Conservation (phyloP, 1,140 invertebrate genomes). For the Chlorops oryzae region DNA sequence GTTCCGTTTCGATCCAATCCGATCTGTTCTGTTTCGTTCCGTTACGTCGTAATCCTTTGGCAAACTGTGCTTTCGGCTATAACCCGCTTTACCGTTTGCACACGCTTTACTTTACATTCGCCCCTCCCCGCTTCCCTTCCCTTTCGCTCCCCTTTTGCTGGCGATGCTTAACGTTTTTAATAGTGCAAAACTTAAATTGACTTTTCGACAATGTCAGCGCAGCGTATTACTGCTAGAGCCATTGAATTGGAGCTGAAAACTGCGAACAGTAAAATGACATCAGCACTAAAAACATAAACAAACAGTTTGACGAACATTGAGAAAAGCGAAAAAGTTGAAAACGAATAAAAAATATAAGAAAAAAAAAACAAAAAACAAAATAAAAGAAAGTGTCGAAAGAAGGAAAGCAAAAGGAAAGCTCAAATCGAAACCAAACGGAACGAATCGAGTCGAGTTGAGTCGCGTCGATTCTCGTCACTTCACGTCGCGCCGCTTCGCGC, state of each 20-base stretch:
- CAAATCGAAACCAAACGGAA: background rate
- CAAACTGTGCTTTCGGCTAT: background rate
- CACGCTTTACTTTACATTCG: too few relatives aligned
- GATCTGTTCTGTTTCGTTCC: too few relatives aligned
- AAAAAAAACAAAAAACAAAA: slow-evolving; percentile 26
- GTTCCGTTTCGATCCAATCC: too few relatives aligned
- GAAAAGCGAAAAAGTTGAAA: background rate
- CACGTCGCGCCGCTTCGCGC: too few relatives aligned
- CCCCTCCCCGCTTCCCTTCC: too few relatives aligned
- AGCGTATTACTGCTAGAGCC: slow-evolving; percentile 15
- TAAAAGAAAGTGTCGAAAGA: slow-evolving; percentile 1
- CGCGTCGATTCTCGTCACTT: too few relatives aligned
- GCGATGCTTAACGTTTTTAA: slow-evolving; percentile 2
- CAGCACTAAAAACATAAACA: slow-evolving; percentile 13
- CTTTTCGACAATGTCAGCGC: slow-evolving; percentile 26
- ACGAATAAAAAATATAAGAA: slow-evolving; percentile 1
- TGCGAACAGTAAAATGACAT: slow-evolving; percentile 2
- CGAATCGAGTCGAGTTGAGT: too few relatives aligned
- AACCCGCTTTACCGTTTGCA: background rate
- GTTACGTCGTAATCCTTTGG: background rate
- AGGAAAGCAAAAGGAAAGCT: background rate
- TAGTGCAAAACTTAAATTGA: slow-evolving; percentile 29
- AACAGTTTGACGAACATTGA: background rate
- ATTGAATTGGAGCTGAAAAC: too few relatives aligned
- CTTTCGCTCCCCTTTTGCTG: too few relatives aligned